Conservation (phyloP, 2,113 vertebrate species). For the Morone saxatilis region DNA sequence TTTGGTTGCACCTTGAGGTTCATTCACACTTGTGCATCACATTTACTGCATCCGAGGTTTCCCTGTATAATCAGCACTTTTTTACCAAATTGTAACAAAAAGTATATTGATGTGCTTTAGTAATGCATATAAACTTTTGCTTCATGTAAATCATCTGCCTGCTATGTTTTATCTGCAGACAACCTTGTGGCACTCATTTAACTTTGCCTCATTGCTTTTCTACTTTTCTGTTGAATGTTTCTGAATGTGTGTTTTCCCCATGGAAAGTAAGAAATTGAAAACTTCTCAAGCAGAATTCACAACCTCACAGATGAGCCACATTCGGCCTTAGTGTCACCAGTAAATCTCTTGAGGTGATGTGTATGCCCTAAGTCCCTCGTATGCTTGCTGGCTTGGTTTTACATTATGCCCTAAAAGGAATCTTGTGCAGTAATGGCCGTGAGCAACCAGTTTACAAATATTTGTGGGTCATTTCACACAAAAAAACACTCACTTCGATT, state of each 20-base stretch:
- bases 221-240: conserved; percentile 18
- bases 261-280: conserved; percentile 40
- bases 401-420: background rate
- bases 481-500: background rate
- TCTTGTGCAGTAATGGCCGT: background rate
- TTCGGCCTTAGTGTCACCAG: background rate
- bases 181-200: conserved; percentile 35
- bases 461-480: conserved; percentile 3
- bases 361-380: background rate
- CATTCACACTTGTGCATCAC: conserved; percentile 15
- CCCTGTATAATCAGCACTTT: conserved; percentile 4
- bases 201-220: background rate
- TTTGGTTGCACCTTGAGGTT: conserved; percentile 17
- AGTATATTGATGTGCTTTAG: conserved; percentile 4
- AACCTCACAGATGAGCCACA: conserved; percentile 38
- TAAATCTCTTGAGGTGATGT: background rate
- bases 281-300: conserved; percentile 53
- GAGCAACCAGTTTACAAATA: background rate
- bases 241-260: conserved; percentile 10
- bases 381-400: background rate
- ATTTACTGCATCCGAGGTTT: conserved; percentile 22
- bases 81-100: conserved; percentile 3
- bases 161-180: conserved; percentile 4
- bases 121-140: conserved; percentile 11
- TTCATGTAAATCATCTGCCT: background rate